Percentiles rank a stretch among this genome's conserved stretches.
Evolutionary conservation across 2,113 vertebrate genomes (phyloP).

Genomic region (Carollia perspicillata): DNA sequence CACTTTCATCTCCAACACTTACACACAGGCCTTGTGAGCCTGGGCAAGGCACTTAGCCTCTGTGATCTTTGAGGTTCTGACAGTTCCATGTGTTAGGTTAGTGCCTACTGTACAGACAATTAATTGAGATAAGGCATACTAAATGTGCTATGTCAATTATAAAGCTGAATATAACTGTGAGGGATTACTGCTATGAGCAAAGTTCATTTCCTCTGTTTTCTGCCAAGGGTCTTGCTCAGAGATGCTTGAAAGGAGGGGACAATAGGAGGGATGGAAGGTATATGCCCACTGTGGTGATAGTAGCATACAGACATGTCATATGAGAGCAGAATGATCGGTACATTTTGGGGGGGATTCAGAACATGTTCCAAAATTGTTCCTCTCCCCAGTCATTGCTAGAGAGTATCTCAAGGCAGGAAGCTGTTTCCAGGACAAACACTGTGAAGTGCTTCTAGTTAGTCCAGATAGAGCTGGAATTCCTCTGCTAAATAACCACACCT

Average conservation of each 20-base stretch:
- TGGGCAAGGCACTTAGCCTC: neutral
- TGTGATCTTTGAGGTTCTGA: neutral
- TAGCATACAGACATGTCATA: neutral
- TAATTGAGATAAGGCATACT: neutral
- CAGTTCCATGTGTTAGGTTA: neutral
- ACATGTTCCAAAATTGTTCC: neutral
- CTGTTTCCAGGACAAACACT: neutral
- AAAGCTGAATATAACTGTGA: neutral
- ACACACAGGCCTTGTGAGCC: neutral
- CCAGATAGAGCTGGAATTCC: neutral
- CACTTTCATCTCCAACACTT: neutral
- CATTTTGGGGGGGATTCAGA: neutral
- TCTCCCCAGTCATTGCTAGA: neutral
- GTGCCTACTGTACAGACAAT: neutral
- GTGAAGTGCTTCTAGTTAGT: neutral
- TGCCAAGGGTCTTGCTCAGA: neutral
- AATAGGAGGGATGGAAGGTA: neutral
- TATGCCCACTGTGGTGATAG: neutral
- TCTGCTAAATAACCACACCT: neutral
- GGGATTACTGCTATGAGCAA: neutral
- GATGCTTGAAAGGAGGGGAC: neutral
- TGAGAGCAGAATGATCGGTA: neutral
- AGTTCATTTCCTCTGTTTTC: constrained; percentile 18
- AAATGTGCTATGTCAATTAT: neutral
- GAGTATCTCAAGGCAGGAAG: neutral